Evolutionary conservation across 2,888 invertebrate genomes (phyloP).

Genomic region (Spodoptera littoralis): DNA sequence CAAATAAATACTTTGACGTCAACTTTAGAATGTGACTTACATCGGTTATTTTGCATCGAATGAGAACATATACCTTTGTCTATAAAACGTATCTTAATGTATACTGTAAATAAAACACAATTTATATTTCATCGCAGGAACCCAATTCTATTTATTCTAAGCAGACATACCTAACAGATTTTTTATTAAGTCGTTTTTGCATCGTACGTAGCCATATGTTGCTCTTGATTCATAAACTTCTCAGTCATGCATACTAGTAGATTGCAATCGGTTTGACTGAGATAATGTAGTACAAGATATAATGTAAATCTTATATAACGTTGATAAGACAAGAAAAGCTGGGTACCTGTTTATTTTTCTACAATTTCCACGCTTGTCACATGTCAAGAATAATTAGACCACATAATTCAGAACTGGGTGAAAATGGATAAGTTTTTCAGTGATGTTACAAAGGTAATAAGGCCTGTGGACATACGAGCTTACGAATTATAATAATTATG

Average conservation of each 20-base stretch:
- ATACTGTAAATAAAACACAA: not conserved
- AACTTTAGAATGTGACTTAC: too few species aligned
- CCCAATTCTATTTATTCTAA: not conserved
- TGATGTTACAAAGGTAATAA: constrained; percentile 10
- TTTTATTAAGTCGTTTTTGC: constrained; percentile 35
- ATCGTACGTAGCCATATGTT: constrained; percentile 43
- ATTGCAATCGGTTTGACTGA: constrained; percentile 16
- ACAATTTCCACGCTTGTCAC: constrained; percentile 38
- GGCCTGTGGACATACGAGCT: not conserved
- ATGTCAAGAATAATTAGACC: constrained; percentile 32
- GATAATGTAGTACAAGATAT: not conserved
- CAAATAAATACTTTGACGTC: too few species aligned
- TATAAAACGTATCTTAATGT: too few species aligned
- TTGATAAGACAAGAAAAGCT: constrained; percentile 13
- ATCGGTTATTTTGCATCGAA: too few species aligned
- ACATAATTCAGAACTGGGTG: constrained; percentile 15
- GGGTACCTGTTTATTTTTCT: constrained; percentile 13
- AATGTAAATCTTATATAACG: constrained; percentile 8
- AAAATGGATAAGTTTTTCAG: constrained; percentile 11
- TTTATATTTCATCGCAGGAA: constrained; percentile 4
- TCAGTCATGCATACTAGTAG: constrained; percentile 31
- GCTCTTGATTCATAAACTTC: constrained; percentile 37
- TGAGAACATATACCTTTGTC: too few species aligned
- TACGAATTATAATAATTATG: too few species aligned
- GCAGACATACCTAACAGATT: constrained; percentile 3